These are phyloP conservation scores for Nyctalus aviator DNA, from an alignment of 2,797 vertebrate species.

Conservation along the genomic window DNA sequence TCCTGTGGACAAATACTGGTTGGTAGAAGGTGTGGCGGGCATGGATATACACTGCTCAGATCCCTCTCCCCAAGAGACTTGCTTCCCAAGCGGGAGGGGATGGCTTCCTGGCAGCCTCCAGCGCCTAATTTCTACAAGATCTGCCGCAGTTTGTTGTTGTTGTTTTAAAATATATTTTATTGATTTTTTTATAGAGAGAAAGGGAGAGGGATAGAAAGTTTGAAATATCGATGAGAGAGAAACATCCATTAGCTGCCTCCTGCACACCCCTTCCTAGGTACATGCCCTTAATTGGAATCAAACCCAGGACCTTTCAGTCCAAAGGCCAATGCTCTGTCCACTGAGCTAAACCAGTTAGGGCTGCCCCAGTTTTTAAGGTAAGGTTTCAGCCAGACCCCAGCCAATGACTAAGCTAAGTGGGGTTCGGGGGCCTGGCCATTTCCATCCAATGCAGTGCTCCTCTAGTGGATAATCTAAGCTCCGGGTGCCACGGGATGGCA, in stretches of 20 bases:
- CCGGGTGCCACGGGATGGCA: background rate
- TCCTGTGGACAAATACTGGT: background rate
- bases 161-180: too few relatives aligned
- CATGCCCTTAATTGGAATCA: too few relatives aligned
- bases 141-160: background rate
- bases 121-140: background rate
- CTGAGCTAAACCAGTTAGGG: too few relatives aligned
- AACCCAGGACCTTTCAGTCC: too few relatives aligned
- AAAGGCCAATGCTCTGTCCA: too few relatives aligned
- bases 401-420: background rate
- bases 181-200: too few relatives aligned
- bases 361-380: background rate
- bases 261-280: too few relatives aligned
- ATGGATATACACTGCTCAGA: background rate
- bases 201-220: too few relatives aligned
- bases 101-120: background rate
- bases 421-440: background rate
- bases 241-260: too few relatives aligned
- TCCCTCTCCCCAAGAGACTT: background rate
- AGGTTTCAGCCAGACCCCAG: background rate
- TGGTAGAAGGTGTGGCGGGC: background rate
- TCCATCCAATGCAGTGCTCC: background rate
- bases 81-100: background rate
- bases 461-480: background rate
- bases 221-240: too few relatives aligned